Percentiles rank a stretch among this genome's conserved stretches.
Evolutionary conservation across 2,888 invertebrate genomes (phyloP).

Genomic region (Tipula unca): DNA sequence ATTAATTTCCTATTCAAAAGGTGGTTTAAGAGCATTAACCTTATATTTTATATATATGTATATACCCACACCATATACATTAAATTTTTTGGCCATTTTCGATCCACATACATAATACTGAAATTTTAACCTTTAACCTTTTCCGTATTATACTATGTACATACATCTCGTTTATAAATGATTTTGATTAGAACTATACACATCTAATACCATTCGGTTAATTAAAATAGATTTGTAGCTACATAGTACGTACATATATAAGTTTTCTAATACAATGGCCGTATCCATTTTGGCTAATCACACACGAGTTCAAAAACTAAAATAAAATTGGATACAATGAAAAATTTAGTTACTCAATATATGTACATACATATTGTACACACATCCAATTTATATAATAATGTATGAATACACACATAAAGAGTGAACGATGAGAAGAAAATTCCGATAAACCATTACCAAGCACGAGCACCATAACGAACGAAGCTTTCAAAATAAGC

Average conservation of each 20-base stretch:
- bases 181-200: neutral
- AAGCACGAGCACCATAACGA: neutral
- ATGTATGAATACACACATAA: neutral
- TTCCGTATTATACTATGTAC: neutral
- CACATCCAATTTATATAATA: neutral
- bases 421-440: neutral
- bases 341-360: neutral
- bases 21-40: too few relatives aligned
- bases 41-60: too few relatives aligned
- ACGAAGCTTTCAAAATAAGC: neutral
- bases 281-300: neutral
- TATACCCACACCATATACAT: too few relatives aligned
- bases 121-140: neutral
- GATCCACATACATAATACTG: neutral
- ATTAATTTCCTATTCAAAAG: too few relatives aligned
- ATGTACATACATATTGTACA: too few relatives aligned
- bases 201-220: neutral
- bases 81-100: too few relatives aligned
- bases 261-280: too few relatives aligned
- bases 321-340: neutral
- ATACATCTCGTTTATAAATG: neutral
- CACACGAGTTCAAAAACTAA: neutral
- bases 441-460: neutral
- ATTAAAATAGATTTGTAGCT: neutral
- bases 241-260: too few relatives aligned